phyloP scores from a whole-genome alignment of 2,113 vertebrate genomes.

The Ophthalmolycus amberensis region DNA sequence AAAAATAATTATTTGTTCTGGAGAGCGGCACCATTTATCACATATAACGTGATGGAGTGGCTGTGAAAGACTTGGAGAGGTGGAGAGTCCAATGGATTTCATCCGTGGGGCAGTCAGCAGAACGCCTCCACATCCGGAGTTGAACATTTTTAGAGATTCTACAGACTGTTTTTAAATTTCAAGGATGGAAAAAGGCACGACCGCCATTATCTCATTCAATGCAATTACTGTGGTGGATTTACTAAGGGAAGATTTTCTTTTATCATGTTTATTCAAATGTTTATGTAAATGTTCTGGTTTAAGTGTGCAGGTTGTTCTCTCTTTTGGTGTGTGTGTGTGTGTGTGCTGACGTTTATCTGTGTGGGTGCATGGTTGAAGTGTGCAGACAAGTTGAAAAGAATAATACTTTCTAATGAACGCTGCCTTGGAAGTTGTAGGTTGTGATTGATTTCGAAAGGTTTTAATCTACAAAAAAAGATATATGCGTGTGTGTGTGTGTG shows the following conservation, averaged over 20 bases:
- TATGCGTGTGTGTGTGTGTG: too few species aligned
- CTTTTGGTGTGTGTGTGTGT: neutral
- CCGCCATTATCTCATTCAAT: constrained; percentile 45
- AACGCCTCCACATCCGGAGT: constrained; percentile 47
- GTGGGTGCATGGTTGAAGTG: constrained; percentile 29
- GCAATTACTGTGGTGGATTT: constrained; percentile 56
- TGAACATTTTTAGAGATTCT: constrained; percentile 35
- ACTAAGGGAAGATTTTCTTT: constrained; percentile 41
- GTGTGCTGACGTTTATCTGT: constrained; percentile 13
- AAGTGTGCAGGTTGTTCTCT: constrained; percentile 23
- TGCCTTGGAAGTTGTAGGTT: constrained; percentile 5
- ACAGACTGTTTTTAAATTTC: constrained; percentile 61
- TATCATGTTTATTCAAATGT: constrained; percentile 62
- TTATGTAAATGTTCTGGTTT: constrained; percentile 28
- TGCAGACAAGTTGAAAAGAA: constrained; percentile 22
- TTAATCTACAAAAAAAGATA: neutral
- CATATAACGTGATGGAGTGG: constrained; percentile 60
- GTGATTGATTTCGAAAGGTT: constrained; percentile 33
- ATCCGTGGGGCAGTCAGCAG: constrained; percentile 66
- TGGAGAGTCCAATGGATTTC: constrained; percentile 70
- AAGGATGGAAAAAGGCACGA: constrained; percentile 41
- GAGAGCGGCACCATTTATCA: constrained; percentile 68
- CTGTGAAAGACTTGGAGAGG: constrained; percentile 65
- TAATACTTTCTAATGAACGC: constrained; percentile 23
- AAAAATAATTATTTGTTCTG: constrained; percentile 65